These are phyloP conservation scores for Limnodromus scolopaceus DNA, from an alignment of 2,797 vertebrate genomes.

Conservation along the genomic window DNA sequence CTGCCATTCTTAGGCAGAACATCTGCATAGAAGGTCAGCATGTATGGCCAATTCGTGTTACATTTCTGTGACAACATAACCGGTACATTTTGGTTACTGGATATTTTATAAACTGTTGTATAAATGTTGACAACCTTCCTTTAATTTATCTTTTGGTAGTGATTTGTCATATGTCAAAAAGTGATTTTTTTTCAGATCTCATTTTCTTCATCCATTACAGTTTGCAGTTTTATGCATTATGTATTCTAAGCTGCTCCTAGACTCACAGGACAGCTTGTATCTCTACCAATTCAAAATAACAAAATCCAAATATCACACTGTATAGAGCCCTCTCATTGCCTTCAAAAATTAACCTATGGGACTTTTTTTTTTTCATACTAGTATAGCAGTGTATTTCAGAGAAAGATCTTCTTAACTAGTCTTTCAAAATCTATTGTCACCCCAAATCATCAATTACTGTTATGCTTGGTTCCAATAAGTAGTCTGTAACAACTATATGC, in stretches of 20 bases:
- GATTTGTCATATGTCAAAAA: not conserved
- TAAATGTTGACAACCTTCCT: not conserved
- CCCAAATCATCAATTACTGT: not conserved
- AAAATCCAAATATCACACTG: not conserved
- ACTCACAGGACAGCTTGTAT: not conserved
- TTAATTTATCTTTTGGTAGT: not conserved
- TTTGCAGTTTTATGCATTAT: not conserved
- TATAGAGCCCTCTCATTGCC: not conserved
- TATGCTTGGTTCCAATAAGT: not conserved
- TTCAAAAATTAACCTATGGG: not conserved
- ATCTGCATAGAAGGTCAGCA: not conserved
- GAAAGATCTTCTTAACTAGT: not conserved
- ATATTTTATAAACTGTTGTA: not conserved
- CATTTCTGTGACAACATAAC: not conserved
- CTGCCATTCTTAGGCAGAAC: not conserved
- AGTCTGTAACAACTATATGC: not conserved
- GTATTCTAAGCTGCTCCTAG: not conserved
- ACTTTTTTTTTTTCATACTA: not conserved
- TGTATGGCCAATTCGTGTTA: not conserved
- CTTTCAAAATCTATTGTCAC: not conserved
- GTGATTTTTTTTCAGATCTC: not conserved
- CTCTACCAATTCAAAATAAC: not conserved
- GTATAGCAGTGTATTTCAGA: not conserved
- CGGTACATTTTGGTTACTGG: not conserved
- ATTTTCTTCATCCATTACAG: not conserved